Evolutionary conservation across 2,888 invertebrate genomes (phyloP), one percentile per base, ranked within the genome.

Genomic region (Zygaena filipendulae): DNA sequence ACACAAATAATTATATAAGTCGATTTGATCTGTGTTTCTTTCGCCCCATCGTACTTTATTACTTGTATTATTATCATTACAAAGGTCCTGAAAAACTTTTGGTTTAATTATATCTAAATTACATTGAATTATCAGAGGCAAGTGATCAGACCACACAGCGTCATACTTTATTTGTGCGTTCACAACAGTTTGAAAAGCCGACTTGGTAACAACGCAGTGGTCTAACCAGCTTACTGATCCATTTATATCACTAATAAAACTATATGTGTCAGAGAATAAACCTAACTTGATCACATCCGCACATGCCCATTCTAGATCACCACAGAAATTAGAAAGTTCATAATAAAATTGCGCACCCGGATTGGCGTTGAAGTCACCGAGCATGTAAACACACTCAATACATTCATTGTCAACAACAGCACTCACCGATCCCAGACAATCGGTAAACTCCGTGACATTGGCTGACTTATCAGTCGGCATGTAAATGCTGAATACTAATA

Each of bases 241-340:
- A 25, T 35, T 21, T 7, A 29, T 26, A 7, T 33, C 37, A 27
- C 37, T 34, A 4, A 14, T 27, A 29, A 19, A 36, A 8, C 33
- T 39, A 30, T 27, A 24, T 7, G 37, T 35, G 10, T 29, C 21
- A 4, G 32, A 31, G 13, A 12, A 11, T 10, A 20, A 9, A 18
- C 26, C n/a, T n/a, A n/a, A n/a, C n/a, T 36, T 4, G 2, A 38
- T 28, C 2, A 35, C 24, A 14, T 43, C 47, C 9, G 31, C 37
- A 29, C 48, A 45, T 2, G 10, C n/a, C 42, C 37, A 40, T 3
- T 16, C 13, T 21, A 43, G 44, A 10, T 49, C 44, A 2, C 8
- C 2, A 36, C 41, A 42, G 25, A 39, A 41, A 7, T 4, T 10
- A 7, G 10, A 4, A 2, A 47, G 23, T 25, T 46, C 43, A 2